Evolutionary conservation across 2,113 vertebrate species (phyloP).

Genomic region (Phrynocephalus versicolor): DNA sequence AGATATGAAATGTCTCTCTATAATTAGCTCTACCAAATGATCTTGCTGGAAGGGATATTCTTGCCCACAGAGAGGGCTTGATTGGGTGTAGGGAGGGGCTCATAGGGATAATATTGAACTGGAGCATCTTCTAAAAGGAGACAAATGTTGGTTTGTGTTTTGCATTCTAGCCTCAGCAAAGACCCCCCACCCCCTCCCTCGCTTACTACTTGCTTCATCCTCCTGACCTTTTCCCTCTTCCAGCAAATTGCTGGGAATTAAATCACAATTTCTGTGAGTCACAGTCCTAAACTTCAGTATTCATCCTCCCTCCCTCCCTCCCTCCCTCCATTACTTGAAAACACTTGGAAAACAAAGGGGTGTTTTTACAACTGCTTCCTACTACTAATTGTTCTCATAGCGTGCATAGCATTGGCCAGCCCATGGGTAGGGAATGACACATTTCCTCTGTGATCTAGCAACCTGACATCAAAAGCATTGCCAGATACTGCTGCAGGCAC

Average conservation of each 20-base stretch:
- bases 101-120: slow-evolving; percentile 51
- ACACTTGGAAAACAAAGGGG: slow-evolving; percentile 59
- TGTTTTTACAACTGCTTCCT: slow-evolving; percentile 74
- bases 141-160: slow-evolving; percentile 55
- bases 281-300: slow-evolving; percentile 48
- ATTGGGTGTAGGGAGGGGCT: slow-evolving; percentile 9
- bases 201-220: slow-evolving; percentile 38
- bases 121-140: slow-evolving; percentile 43
- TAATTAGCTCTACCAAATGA: slow-evolving; percentile 35
- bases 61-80: slow-evolving; percentile 44
- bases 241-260: slow-evolving; percentile 53
- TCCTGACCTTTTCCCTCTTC: slow-evolving; percentile 53
- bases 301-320: slow-evolving; percentile 31
- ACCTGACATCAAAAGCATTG: slow-evolving; percentile 28
- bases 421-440: slow-evolving; percentile 59
- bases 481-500: slow-evolving; percentile 42
- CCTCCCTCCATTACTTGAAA: neutral
- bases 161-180: slow-evolving; percentile 46
- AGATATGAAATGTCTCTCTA: slow-evolving; percentile 32
- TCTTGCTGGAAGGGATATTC: slow-evolving; percentile 28
- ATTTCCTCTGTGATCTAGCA: slow-evolving; percentile 56
- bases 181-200: too few relatives aligned
- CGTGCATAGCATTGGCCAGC: slow-evolving; percentile 51
- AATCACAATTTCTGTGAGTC: slow-evolving; percentile 63
- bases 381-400: slow-evolving; percentile 60